Evolutionary conservation across 2,797 vertebrate species (phyloP).

Genomic region (Chloroceryle inda): DNA sequence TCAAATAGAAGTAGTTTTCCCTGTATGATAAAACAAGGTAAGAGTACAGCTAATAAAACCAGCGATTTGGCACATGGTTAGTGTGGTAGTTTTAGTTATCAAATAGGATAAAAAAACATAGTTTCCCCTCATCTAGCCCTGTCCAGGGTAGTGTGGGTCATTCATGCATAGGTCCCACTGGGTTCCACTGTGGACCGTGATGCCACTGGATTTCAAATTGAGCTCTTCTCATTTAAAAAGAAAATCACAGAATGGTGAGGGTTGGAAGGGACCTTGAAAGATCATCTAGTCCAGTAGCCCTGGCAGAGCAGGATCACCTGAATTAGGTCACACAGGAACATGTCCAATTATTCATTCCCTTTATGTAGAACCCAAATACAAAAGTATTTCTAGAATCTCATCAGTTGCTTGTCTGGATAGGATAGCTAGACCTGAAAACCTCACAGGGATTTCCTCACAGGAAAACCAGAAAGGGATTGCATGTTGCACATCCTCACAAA

Average conservation of each 20-base stretch:
- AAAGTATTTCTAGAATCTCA: neutral
- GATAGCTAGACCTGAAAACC: neutral
- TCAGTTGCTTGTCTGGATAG: neutral
- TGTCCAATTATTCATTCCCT: neutral
- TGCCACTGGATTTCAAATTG: neutral
- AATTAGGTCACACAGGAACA: too few species aligned
- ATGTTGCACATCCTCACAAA: neutral
- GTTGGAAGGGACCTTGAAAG: too few species aligned
- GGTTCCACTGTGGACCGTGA: neutral
- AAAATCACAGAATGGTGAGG: too few species aligned
- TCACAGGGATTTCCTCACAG: neutral
- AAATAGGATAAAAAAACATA: neutral
- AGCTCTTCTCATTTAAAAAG: neutral
- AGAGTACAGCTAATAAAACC: neutral
- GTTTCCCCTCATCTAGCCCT: neutral
- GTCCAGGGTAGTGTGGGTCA: neutral
- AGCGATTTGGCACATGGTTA: neutral
- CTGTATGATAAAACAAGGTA: neutral
- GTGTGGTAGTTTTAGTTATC: neutral
- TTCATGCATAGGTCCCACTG: neutral
- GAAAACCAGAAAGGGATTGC: neutral
- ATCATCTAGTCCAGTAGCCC: too few species aligned
- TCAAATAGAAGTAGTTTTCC: neutral
- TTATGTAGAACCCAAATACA: neutral
- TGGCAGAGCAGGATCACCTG: too few species aligned